Evolutionary conservation across 2,113 vertebrate genomes (phyloP), one percentile per base, ranked within the genome.

Genomic region (Conger conger): DNA sequence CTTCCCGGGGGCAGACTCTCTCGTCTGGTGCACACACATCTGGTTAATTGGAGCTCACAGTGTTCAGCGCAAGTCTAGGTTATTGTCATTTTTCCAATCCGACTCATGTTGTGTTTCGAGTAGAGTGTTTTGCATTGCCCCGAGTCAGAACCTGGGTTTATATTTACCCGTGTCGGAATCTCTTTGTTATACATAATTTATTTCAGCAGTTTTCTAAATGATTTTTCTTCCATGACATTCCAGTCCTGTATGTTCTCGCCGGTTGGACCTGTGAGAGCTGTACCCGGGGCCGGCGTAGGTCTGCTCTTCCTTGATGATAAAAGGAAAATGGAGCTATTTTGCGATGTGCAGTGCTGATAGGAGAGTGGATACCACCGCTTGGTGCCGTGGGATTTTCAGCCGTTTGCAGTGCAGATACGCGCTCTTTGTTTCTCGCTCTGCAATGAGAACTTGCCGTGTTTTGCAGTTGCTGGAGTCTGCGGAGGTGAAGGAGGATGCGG

Each of bases 401-500:
- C 57, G 8, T 63, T 63, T 63, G 57, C 57, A 4, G 15, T 83
- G 37, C 23, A 76, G 73, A 35, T 37, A 23, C 5, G 42, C 27
- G 9, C 23, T 33, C 78, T 42, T 38, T n/a, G 27, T 54, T 27
- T 79, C 42, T 60, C 33, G 40, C 36, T 33, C 53, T 23, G 17
- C 37, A 79, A n/a, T 30, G 27, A 20, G 45, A 53, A 90, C 18
- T 87, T 35, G 86, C 79, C 90, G 63, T 90, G 83, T 80, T 87
- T 90, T 87, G 3, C 91, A 99, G 98, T 95, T 99, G 93, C 91
- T 99, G 91, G 97, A 99, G 87, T 98, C 97, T 85, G 95, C 96
- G 88, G 97, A 99, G 53, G 96, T 99, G 81, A 99, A 99, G 93
- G 98, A 99, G 90, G 98, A 99, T 0, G 97, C 98, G 0, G 98